Base-by-base conservation (phyloP, 2,888 invertebrate species). In the Hemistola chrysoprasaria region DNA sequence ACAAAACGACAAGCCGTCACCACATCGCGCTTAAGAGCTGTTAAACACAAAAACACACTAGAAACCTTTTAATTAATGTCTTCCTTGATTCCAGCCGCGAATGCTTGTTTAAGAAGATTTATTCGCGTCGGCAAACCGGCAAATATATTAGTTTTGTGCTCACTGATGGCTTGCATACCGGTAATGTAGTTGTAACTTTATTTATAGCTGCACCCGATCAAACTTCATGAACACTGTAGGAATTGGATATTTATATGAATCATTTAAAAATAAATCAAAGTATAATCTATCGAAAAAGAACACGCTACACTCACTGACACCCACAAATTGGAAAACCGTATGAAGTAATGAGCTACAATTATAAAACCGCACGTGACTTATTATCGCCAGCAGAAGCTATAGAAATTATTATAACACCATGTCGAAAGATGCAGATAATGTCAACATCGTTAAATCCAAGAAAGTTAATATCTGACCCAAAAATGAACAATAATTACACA, bases 61-160 rank as follows among this genome's bases (percentile, higher is more conserved):
- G 41, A 55, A 47, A 60, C 50, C 41, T 34, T 53, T 62, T 69
- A 72, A 78, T 72, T 69, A 75, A 74, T 69, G 68, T 47, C 72
- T 75, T 77, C 78, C 77, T 70, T 62, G 65, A 70, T 64, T 55
- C 59, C 50, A 49, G 60, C 56, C 55, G 47, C 54, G 55, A 49
- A 47, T 48, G 56, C 55, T 54, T 60, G 59, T 62, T 68, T 61
- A 58, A 56, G 53, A 63, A 63, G 54, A 76, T 73, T 65, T 68
- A 70, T 65, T 57, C 49, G 50, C 53, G 54, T 56, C 49, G 47
- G 45, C 50, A 47, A 53, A 56, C 48, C 46, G 39, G 53, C 53
- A 48, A 56, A 56, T 53, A 56, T 55, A 52, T 55, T 52, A 50
- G 47, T 44, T 46, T 47, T 40, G 51, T 36, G 40, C 35, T 40